These are phyloP conservation scores for Philhelius pedissequus DNA, from an alignment of 2,888 invertebrate species.

Conservation along the genomic window DNA sequence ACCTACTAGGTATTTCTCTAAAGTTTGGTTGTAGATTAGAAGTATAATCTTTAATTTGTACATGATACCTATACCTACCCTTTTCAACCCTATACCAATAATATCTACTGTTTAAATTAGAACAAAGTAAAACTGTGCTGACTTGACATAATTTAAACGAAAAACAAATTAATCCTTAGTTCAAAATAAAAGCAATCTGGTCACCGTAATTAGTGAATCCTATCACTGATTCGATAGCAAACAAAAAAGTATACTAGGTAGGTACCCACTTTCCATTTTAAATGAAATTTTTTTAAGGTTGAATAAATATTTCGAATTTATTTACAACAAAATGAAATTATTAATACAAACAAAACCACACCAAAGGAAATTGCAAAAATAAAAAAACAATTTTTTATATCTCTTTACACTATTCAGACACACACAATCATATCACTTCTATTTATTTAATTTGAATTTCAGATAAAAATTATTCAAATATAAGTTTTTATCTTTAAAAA, in stretches of 20 bases:
- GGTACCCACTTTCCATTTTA: too few species aligned
- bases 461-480: neutral
- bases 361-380: slow-evolving; percentile 20
- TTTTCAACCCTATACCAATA: too few species aligned
- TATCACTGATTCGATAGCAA: neutral
- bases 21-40: too few species aligned
- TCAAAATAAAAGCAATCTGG: too few species aligned
- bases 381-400: slow-evolving; percentile 6
- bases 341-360: slow-evolving; percentile 40
- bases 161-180: too few species aligned
- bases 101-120: too few species aligned
- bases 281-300: slow-evolving; percentile 23
- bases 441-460: slow-evolving; percentile 1
- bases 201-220: neutral
- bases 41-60: too few species aligned
- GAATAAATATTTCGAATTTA: slow-evolving; percentile 41
- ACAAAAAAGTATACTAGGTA: neutral
- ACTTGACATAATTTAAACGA: too few species aligned
- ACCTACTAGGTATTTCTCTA: too few species aligned
- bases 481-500: neutral
- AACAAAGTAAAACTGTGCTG: too few species aligned
- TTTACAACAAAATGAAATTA: slow-evolving; percentile 34
- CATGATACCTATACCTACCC: too few species aligned
- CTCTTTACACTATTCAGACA: neutral
- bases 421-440: neutral